A percentile compares a stretch with the other conserved stretches of the same genome.
These are phyloP conservation scores for Brachyopa scutellaris DNA, from an alignment of 2,888 invertebrate species.

Conservation along the genomic window DNA sequence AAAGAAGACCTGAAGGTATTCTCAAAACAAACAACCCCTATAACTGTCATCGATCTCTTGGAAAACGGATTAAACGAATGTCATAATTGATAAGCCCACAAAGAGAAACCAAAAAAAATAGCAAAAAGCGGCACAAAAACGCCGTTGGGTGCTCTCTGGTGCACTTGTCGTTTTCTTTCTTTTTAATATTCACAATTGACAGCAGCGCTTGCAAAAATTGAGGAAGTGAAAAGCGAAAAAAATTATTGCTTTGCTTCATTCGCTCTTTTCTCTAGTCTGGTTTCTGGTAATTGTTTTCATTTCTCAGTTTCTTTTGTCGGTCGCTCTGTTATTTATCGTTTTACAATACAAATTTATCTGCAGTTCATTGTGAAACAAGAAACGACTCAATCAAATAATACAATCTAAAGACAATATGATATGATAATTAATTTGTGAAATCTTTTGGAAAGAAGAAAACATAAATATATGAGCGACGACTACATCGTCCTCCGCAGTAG, in stretches of 20 bases:
- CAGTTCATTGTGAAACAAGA: slow-evolving; percentile 43
- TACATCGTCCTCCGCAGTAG: slow-evolving; percentile 32
- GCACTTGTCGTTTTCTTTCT: slow-evolving; percentile 27
- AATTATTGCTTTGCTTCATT: slow-evolving; percentile 30
- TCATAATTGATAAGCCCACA: slow-evolving; percentile 37
- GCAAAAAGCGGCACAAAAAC: slow-evolving; percentile 25
- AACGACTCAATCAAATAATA: slow-evolving; percentile 30
- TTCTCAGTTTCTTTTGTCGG: slow-evolving; percentile 33
- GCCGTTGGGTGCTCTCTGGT: slow-evolving; percentile 51
- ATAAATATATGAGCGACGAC: slow-evolving; percentile 40
- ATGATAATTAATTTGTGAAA: slow-evolving; percentile 33
- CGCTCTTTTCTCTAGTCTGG: slow-evolving; percentile 32
- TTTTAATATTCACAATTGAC: slow-evolving; percentile 15
- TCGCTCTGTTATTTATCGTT: slow-evolving; percentile 41
- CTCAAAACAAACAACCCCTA: slow-evolving; percentile 28
- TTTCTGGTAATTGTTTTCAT: slow-evolving; percentile 35
- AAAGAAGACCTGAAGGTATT: too few species aligned
- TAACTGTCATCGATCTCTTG: neutral
- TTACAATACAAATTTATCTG: slow-evolving; percentile 34
- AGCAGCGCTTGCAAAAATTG: slow-evolving; percentile 34
- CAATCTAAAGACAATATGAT: slow-evolving; percentile 32
- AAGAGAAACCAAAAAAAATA: slow-evolving; percentile 20
- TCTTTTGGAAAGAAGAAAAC: neutral
- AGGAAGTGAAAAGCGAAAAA: slow-evolving; percentile 34
- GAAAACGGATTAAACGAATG: slow-evolving; percentile 28